These are phyloP conservation scores for Drosophila kambysellisi DNA, from an alignment of 2,888 invertebrate species.

Conservation along the genomic window DNA sequence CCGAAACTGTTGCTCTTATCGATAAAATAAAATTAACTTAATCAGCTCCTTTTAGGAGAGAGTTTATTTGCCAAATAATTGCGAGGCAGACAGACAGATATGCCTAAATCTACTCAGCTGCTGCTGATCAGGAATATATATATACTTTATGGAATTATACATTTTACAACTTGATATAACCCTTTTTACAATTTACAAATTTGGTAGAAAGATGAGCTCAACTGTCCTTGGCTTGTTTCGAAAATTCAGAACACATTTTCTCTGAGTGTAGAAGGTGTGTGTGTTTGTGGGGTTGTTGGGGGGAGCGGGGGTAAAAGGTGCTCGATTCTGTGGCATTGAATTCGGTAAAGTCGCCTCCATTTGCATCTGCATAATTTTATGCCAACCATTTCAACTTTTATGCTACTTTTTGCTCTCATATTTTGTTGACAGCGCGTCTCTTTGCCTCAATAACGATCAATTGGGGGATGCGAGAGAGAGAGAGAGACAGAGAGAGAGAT, in stretches of 20 bases:
- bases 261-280: not conserved
- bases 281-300: not conserved
- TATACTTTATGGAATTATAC: not conserved
- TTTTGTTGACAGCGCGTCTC: slow-evolving; percentile 64
- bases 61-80: not conserved
- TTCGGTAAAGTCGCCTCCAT: slow-evolving; percentile 41
- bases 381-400: slow-evolving; percentile 73
- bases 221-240: not conserved
- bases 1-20: not conserved
- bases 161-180: not conserved
- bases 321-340: slow-evolving; percentile 57
- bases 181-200: not conserved
- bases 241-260: not conserved
- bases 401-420: slow-evolving; percentile 47
- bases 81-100: not conserved
- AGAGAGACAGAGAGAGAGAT: not conserved
- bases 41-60: not conserved
- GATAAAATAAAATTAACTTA: not conserved
- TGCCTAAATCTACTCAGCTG: not conserved
- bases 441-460: slow-evolving; percentile 51
- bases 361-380: slow-evolving; percentile 71
- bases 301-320: not conserved
- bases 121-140: not conserved
- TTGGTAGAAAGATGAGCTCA: not conserved
- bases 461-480: slow-evolving; percentile 1